Evolutionary conservation across 2,888 invertebrate species (phyloP).

Genomic region (Drosophila longiperda): DNA sequence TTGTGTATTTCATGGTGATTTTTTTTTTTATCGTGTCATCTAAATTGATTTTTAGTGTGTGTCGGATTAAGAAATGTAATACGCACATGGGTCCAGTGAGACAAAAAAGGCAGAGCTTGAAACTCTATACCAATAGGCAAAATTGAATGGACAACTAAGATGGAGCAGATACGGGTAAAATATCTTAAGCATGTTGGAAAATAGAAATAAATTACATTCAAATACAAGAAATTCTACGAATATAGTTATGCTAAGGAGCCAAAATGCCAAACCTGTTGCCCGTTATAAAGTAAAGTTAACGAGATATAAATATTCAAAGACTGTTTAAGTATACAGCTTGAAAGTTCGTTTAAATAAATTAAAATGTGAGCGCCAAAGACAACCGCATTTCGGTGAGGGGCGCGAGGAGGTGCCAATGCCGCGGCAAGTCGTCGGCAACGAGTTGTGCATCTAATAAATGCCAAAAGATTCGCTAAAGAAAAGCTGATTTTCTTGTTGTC

Average conservation of each 20-base stretch:
- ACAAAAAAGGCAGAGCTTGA: neutral
- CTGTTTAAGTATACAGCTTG: slow-evolving; percentile 10
- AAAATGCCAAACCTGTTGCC: slow-evolving; percentile 25
- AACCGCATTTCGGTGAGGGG: slow-evolving; percentile 50
- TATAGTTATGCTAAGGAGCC: neutral
- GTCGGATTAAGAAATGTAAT: slow-evolving; percentile 20
- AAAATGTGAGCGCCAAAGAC: slow-evolving; percentile 32
- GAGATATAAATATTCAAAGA: slow-evolving; percentile 25
- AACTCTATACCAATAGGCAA: slow-evolving; percentile 8
- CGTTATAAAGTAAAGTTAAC: neutral
- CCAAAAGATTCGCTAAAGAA: slow-evolving; percentile 51
- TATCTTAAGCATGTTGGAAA: neutral
- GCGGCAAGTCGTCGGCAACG: slow-evolving; percentile 34
- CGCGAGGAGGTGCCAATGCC: neutral
- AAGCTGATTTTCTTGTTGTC: slow-evolving; percentile 16
- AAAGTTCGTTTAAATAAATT: slow-evolving; percentile 61
- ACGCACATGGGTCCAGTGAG: neutral
- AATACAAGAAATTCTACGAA: neutral
- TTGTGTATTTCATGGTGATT: slow-evolving; percentile 52
- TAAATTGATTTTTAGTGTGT: slow-evolving; percentile 52
- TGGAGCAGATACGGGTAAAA: neutral
- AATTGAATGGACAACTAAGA: neutral
- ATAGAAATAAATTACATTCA: neutral
- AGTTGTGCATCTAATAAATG: slow-evolving; percentile 76
- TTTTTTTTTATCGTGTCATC: slow-evolving; percentile 41